These are phyloP conservation scores for Drosophila niveifrons DNA, from an alignment of 2,888 invertebrate genomes.

Conservation along the genomic window DNA sequence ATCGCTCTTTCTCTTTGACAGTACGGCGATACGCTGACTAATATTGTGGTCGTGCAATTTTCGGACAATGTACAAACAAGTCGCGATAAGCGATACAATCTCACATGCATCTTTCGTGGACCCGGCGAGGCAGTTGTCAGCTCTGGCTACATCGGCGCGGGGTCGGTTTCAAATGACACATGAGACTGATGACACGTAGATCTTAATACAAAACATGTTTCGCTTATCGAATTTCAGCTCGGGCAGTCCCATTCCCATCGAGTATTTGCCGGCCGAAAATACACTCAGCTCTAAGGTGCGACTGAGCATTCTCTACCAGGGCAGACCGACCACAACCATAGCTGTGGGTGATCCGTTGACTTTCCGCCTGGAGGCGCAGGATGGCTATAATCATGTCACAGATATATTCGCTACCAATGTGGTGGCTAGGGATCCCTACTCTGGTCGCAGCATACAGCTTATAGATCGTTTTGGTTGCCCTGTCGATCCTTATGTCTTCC, in stretches of 20 bases:
- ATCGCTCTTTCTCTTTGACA: constrained; percentile 74
- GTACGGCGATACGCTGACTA: constrained; percentile 97
- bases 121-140: constrained; percentile 97
- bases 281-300: constrained; percentile 95
- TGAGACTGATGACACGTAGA: not conserved
- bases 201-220: not conserved
- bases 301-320: constrained; percentile 93
- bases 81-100: constrained; percentile 94
- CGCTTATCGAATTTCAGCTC: constrained; percentile 87
- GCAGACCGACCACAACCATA: constrained; percentile 95
- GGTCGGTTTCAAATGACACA: constrained; percentile 86
- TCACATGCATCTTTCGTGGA: constrained; percentile 96
- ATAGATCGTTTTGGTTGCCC: constrained; percentile 96
- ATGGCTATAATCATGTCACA: constrained; percentile 94
- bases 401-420: constrained; percentile 98
- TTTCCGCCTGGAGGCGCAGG: constrained; percentile 94
- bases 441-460: constrained; percentile 94
- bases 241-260: constrained; percentile 96
- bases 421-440: constrained; percentile 96
- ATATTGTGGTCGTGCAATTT: constrained; percentile 97
- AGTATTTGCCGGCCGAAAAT: constrained; percentile 96
- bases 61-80: constrained; percentile 97
- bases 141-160: constrained; percentile 96
- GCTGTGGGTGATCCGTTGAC: constrained; percentile 97
- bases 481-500: constrained; percentile 96